These are phyloP conservation scores for Proteles cristata DNA, from an alignment of 2,113 vertebrate species.

Conservation along the genomic window DNA sequence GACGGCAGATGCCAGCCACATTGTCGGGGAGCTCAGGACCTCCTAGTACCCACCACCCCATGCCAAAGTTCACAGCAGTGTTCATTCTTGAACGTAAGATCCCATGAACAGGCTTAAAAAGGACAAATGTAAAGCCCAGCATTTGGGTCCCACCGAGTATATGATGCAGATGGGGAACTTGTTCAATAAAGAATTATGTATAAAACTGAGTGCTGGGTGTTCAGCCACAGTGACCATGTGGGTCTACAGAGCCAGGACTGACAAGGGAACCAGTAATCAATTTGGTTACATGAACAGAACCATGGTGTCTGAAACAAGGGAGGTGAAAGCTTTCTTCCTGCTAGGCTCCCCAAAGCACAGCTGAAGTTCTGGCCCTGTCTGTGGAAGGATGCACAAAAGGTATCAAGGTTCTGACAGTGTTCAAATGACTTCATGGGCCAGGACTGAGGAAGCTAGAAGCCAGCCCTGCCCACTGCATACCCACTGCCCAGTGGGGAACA, in stretches of 20 bases:
- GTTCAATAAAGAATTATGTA: fast-evolving
- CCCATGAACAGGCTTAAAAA: not conserved
- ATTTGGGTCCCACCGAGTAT: not conserved
- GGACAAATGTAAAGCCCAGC: not conserved
- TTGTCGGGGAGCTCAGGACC: not conserved
- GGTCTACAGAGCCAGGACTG: not conserved
- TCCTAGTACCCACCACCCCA: not conserved
- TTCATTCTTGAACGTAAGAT: not conserved
- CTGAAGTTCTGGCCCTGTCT: not conserved
- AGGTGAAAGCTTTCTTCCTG: not conserved
- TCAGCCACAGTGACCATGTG: not conserved
- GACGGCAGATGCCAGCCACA: not conserved
- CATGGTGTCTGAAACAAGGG: not conserved
- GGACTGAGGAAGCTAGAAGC: too few relatives aligned
- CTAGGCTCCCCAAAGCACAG: not conserved
- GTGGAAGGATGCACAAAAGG: not conserved
- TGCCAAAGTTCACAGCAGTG: not conserved
- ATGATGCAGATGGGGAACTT: not conserved
- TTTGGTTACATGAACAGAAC: not conserved
- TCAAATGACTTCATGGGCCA: not conserved
- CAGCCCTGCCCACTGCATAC: not conserved
- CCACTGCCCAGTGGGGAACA: not conserved
- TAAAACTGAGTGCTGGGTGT: not conserved
- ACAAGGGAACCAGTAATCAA: not conserved
- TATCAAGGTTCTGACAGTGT: not conserved